phyloP scores from a whole-genome alignment of 2,797 vertebrate genomes.

The Enteromius mattozi region DNA sequence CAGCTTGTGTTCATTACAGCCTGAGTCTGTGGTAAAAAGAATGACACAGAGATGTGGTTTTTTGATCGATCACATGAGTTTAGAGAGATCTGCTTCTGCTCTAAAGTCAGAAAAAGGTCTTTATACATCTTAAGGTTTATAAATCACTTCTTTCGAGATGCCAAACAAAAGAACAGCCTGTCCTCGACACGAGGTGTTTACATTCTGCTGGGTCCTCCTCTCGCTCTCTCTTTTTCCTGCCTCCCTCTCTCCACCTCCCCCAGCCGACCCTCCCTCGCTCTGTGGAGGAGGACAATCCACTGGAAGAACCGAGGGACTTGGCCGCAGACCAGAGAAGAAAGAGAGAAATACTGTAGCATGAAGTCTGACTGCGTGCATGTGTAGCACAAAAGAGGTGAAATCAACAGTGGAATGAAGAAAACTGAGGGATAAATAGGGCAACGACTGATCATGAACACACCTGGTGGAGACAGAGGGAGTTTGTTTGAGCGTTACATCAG shows the following conservation, averaged over 20 bases:
- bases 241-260: slow-evolving; percentile 35
- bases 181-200: slow-evolving; percentile 59
- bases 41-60: not conserved
- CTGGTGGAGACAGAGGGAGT: slow-evolving; percentile 12
- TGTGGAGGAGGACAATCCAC: slow-evolving; percentile 55
- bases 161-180: slow-evolving; percentile 60
- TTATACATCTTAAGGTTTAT: slow-evolving; percentile 38
- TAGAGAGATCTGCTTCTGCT: slow-evolving; percentile 4
- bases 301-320: slow-evolving; percentile 42
- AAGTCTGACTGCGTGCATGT: slow-evolving; percentile 35
- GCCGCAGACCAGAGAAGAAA: slow-evolving; percentile 40
- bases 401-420: not conserved
- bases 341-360: slow-evolving; percentile 43
- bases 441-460: slow-evolving; percentile 7
- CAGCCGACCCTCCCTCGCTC: slow-evolving; percentile 24
- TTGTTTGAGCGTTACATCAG: slow-evolving; percentile 37
- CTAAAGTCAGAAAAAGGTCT: not conserved
- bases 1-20: not conserved
- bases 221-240: slow-evolving; percentile 36
- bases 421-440: not conserved
- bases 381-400: slow-evolving; percentile 30
- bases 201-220: slow-evolving; percentile 53
- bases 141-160: slow-evolving; percentile 50
- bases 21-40: slow-evolving; percentile 12
- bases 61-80: slow-evolving; percentile 23